Evolutionary conservation across 2,797 vertebrate genomes (phyloP).

Genomic region (Heteromormyrus szaboi): DNA sequence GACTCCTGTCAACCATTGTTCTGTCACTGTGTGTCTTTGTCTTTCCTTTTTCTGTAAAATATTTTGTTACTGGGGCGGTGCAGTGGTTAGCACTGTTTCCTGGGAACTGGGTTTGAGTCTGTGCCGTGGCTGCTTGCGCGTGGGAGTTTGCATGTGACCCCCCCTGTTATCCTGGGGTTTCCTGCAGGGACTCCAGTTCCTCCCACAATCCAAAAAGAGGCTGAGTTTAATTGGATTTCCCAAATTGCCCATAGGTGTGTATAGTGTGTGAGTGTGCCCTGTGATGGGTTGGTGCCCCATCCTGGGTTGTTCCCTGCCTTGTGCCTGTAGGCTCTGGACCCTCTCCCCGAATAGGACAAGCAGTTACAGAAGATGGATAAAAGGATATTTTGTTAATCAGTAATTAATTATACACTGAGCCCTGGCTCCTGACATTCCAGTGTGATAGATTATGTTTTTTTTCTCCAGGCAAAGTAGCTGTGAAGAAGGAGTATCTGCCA

Average conservation of each 20-base stretch:
- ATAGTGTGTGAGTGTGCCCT: background rate
- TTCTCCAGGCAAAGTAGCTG: conserved; percentile 85
- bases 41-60: background rate
- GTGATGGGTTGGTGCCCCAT: background rate
- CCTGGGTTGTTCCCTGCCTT: background rate
- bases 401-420: background rate
- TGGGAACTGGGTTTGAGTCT: background rate
- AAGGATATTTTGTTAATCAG: background rate
- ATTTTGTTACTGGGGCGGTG: background rate
- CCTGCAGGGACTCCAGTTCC: background rate
- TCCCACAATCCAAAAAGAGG: background rate
- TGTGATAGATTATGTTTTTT: background rate
- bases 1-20: background rate
- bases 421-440: background rate
- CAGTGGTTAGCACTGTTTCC: background rate
- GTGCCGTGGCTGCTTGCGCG: background rate
- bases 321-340: background rate
- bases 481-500: conserved; percentile 92
- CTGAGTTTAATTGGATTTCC: background rate
- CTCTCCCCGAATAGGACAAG: background rate
- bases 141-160: background rate
- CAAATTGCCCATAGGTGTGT: background rate
- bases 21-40: background rate
- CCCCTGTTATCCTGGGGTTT: background rate
- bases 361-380: background rate